Conservation (phyloP, 2,888 invertebrate species). For the Pyrocoelia pectoralis region DNA sequence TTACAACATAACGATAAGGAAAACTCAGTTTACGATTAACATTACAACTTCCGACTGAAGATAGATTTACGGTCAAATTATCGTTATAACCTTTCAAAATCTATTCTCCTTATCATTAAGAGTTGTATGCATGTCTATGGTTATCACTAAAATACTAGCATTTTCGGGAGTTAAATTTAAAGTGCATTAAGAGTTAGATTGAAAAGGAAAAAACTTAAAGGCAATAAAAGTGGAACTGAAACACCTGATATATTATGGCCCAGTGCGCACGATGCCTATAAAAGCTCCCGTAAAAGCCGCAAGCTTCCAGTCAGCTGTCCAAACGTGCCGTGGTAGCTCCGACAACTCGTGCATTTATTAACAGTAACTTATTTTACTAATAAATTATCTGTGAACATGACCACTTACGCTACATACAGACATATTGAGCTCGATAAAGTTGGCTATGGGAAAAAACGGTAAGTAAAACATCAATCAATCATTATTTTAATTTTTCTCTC, state of each 20-base stretch:
- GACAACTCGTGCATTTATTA: slow-evolving; percentile 22
- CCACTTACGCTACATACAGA: slow-evolving; percentile 92
- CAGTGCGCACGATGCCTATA: slow-evolving; percentile 49
- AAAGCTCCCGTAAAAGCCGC: slow-evolving; percentile 47
- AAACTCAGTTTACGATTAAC: background rate
- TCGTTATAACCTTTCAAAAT: background rate
- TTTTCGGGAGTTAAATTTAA: no score
- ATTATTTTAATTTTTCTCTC: background rate
- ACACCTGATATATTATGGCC: slow-evolving; percentile 33
- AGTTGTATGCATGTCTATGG: background rate
- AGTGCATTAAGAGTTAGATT: background rate
- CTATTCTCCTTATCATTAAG: background rate
- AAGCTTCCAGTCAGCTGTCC: slow-evolving; percentile 55
- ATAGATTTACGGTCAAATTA: background rate
- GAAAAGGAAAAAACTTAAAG: background rate
- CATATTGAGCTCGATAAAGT: slow-evolving; percentile 94
- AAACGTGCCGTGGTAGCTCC: slow-evolving; percentile 42
- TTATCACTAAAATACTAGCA: background rate
- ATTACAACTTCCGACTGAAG: background rate
- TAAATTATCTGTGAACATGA: slow-evolving; percentile 66
- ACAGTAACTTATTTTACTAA: slow-evolving; percentile 27
- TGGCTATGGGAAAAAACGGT: slow-evolving; percentile 94
- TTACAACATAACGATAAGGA: background rate
- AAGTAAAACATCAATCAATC: slow-evolving; percentile 49
- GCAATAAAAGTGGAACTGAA: slow-evolving; percentile 13